A percentile compares a stretch with the other conserved stretches of the same genome.
These are phyloP conservation scores for Saccostrea echinata DNA, from an alignment of 1,140 invertebrate species.

Conservation along the genomic window DNA sequence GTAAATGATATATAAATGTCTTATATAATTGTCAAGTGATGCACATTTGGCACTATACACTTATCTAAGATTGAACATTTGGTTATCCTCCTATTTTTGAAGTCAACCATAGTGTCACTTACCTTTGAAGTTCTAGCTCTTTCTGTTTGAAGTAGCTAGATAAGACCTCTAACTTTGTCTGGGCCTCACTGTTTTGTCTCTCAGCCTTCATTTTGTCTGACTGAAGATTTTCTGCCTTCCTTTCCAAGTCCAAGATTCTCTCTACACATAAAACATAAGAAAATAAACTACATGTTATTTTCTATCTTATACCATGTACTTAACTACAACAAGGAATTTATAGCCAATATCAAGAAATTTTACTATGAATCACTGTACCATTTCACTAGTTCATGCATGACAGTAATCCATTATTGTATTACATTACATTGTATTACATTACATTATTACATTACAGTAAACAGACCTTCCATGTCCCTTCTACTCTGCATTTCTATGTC, in stretches of 20 bases:
- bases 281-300: not conserved
- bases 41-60: not conserved
- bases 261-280: constrained; percentile 68
- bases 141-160: constrained; percentile 94
- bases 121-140: constrained; percentile 91
- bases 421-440: not conserved
- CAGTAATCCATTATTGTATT: too few relatives aligned
- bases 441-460: not conserved
- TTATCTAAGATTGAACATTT: not conserved
- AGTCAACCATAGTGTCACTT: not conserved
- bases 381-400: too few relatives aligned
- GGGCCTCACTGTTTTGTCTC: constrained; percentile 89
- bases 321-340: too few relatives aligned
- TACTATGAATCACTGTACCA: too few relatives aligned
- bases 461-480: constrained; percentile 79
- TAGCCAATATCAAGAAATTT: too few relatives aligned
- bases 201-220: constrained; percentile 85
- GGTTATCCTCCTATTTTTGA: not conserved
- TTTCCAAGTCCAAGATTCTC: constrained; percentile 76
- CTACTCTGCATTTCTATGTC: constrained; percentile 79
- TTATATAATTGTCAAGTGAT: not conserved
- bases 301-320: too few relatives aligned
- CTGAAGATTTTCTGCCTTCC: constrained; percentile 78
- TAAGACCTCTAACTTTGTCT: constrained; percentile 90
- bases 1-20: not conserved